These are phyloP conservation scores for Carcharodon carcharias DNA, from an alignment of 2,797 vertebrate genomes.

Conservation along the genomic window DNA sequence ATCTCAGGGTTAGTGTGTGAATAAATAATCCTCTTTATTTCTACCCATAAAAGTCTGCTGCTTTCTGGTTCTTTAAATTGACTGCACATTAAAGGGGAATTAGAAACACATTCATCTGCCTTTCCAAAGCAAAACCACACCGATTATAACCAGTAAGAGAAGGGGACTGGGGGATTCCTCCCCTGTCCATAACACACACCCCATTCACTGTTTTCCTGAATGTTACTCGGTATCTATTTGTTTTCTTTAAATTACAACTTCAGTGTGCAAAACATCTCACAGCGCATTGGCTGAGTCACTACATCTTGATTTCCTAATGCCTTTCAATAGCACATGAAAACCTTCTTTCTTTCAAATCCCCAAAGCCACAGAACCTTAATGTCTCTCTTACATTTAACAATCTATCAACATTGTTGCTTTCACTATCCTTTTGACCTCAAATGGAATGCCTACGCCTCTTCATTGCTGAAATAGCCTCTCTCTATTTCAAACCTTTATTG, in stretches of 20 bases:
- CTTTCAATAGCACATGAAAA: background rate
- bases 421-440: background rate
- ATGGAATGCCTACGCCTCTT: background rate
- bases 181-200: no score
- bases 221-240: background rate
- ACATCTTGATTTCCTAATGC: background rate
- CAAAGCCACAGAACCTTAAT: background rate
- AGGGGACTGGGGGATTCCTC: no score
- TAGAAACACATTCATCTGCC: no score
- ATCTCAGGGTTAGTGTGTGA: no score
- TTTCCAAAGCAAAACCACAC: no score
- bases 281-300: background rate
- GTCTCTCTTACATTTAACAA: background rate
- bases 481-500: background rate
- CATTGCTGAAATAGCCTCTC: background rate
- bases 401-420: background rate
- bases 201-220: background rate
- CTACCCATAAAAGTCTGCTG: no score
- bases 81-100: no score
- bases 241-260: background rate
- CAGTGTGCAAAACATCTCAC: background rate
- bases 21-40: no score
- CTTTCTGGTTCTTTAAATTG: no score
- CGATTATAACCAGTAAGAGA: no score
- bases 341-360: background rate